These are phyloP conservation scores for Pseudococcus viburni DNA, from an alignment of 2,888 invertebrate species.

Conservation along the genomic window DNA sequence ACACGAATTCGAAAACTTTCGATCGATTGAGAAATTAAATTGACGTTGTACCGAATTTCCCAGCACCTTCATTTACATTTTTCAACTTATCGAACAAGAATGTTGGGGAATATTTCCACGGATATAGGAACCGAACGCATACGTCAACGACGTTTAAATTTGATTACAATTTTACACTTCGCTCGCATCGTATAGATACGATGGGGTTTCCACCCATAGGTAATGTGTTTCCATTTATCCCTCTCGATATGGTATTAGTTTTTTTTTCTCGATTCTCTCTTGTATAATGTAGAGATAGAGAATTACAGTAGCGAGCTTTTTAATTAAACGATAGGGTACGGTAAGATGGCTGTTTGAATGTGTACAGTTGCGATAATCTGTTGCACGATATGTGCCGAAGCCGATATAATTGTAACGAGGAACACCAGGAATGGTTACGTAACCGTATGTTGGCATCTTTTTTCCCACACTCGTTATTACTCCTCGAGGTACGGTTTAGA, in stretches of 20 bases:
- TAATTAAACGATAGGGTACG: slow-evolving; percentile 10
- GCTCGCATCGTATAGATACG: not conserved
- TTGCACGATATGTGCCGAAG: slow-evolving; percentile 1
- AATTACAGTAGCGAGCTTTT: not conserved
- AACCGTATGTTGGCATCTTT: slow-evolving; percentile 13
- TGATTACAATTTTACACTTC: not conserved
- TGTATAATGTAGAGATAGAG: not conserved
- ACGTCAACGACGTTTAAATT: not conserved
- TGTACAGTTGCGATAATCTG: slow-evolving; percentile 8
- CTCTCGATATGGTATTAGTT: not conserved
- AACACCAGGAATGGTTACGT: not conserved
- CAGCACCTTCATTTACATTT: slow-evolving; percentile 10
- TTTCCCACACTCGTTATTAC: slow-evolving; percentile 40
- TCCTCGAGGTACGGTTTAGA: slow-evolving; percentile 36
- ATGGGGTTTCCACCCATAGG: not conserved
- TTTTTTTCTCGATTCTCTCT: not conserved
- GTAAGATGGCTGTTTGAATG: not conserved
- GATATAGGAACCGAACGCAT: not conserved
- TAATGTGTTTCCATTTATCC: slow-evolving; percentile 13
- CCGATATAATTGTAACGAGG: slow-evolving; percentile 19
- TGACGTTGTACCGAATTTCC: not conserved
- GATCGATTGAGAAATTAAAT: slow-evolving; percentile 2
- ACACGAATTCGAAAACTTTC: not conserved
- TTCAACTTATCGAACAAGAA: not conserved
- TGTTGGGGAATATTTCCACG: not conserved